These are phyloP conservation scores for Centroberyx gerrardi DNA, from an alignment of 2,797 vertebrate species.

Conservation along the genomic window DNA sequence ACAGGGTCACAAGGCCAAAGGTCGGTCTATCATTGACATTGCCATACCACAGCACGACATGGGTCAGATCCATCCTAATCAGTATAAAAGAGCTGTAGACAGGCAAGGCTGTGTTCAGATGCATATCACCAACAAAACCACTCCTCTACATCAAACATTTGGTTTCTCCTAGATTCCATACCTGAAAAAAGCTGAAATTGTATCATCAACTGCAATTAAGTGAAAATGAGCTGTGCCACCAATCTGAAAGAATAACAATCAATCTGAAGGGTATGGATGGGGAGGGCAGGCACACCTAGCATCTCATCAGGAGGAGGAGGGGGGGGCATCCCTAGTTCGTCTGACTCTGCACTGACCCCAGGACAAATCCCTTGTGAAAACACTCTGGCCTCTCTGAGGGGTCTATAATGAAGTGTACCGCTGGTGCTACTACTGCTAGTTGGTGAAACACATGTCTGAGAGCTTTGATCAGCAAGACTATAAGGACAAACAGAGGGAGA, in stretches of 20 bases:
- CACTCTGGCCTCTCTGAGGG: conserved; percentile 28
- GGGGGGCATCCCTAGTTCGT: conserved; percentile 32
- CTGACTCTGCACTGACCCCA: conserved; percentile 54
- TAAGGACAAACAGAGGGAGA: neutral
- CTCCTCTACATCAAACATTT: neutral
- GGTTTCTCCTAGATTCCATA: neutral
- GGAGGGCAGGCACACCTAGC: conserved; percentile 6
- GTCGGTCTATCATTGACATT: conserved; percentile 33
- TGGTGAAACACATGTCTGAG: conserved; percentile 59
- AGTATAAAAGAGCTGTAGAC: conserved; percentile 27
- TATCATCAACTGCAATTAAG: conserved; percentile 19
- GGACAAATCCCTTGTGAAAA: conserved; percentile 15
- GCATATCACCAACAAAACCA: neutral
- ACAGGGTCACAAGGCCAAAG: conserved; percentile 49
- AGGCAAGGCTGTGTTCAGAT: conserved; percentile 1
- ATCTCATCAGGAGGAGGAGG: conserved; percentile 7
- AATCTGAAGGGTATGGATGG: conserved; percentile 6
- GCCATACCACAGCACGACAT: conserved; percentile 29
- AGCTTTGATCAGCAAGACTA: conserved; percentile 67
- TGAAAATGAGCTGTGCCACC: conserved; percentile 21
- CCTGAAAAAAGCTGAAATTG: conserved; percentile 12
- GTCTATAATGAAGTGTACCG: conserved; percentile 61
- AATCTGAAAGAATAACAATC: conserved; percentile 29
- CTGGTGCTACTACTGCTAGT: conserved; percentile 37
- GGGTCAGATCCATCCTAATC: conserved; percentile 44